phyloP scores from a whole-genome alignment of 1,140 invertebrate species.

The Sycophila sp. region DNA sequence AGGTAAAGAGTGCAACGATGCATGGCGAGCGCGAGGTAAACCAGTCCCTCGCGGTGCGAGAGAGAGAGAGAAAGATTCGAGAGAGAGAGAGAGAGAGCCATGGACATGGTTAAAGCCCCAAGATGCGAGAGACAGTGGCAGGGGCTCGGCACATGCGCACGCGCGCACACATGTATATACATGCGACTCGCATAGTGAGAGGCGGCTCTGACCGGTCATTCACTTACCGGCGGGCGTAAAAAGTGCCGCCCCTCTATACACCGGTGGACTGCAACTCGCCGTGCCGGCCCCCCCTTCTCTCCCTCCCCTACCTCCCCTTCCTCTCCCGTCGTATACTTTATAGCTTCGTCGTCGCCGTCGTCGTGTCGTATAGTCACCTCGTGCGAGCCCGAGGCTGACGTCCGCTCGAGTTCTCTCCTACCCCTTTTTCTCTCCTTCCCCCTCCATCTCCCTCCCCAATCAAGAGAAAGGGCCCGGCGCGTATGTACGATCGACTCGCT shows the following conservation, averaged over 20 bases:
- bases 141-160: neutral
- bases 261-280: neutral
- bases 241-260: constrained; percentile 39
- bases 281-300: neutral
- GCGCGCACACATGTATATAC: neutral
- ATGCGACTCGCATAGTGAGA: constrained; percentile 47
- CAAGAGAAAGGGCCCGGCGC: too few species aligned
- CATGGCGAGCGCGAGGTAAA: too few species aligned
- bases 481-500: too few species aligned
- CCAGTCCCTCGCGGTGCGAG: neutral
- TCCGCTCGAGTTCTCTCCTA: constrained; percentile 1
- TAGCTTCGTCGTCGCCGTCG: neutral
- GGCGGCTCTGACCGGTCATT: constrained; percentile 61
- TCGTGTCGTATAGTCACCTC: neutral
- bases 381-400: neutral
- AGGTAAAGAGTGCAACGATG: too few species aligned
- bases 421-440: neutral
- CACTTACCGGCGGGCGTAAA: constrained; percentile 54
- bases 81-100: neutral
- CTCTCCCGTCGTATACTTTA: constrained; percentile 1
- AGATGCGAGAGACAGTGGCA: neutral
- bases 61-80: neutral
- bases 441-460: neutral
- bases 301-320: neutral
- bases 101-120: too few species aligned